phyloP scores from a whole-genome alignment of 2,888 invertebrate genomes.

The Ypsolopha scabrella region DNA sequence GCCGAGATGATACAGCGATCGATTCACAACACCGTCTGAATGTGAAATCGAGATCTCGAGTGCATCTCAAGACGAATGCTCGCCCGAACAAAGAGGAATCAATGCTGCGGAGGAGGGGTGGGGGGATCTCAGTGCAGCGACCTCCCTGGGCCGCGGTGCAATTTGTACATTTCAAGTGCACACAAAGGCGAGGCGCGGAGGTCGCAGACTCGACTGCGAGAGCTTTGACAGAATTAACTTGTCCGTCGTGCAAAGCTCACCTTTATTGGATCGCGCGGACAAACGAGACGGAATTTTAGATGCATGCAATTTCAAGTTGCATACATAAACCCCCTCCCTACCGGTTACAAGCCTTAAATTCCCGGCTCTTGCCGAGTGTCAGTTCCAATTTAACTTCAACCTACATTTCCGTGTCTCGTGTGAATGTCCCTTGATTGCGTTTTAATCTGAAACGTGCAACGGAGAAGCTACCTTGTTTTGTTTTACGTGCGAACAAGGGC shows the following conservation, averaged over 20 bases:
- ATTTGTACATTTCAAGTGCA: conserved; percentile 71
- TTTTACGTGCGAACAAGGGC: neutral
- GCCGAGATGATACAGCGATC: conserved; percentile 19
- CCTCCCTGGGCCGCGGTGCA: conserved; percentile 61
- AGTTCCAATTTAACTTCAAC: conserved; percentile 7
- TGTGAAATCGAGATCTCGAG: conserved; percentile 60
- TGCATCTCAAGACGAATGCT: conserved; percentile 64
- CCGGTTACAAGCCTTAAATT: conserved; percentile 1
- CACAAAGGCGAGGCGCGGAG: conserved; percentile 65
- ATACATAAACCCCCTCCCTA: conserved; percentile 3
- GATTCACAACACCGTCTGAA: conserved; percentile 30
- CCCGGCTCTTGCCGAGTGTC: conserved; percentile 7
- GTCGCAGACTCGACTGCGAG: conserved; percentile 31
- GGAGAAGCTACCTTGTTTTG: conserved; percentile 2
- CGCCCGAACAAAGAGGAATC: conserved; percentile 62
- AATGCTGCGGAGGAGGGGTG: conserved; percentile 45
- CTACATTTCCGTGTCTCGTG: conserved; percentile 10
- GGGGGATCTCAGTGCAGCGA: conserved; percentile 52
- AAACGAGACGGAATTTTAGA: conserved; percentile 33
- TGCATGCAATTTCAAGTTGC: conserved; percentile 16
- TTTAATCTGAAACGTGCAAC: conserved; percentile 5
- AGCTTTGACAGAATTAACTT: conserved; percentile 70
- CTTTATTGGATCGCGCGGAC: conserved; percentile 51
- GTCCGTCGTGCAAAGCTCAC: conserved; percentile 49
- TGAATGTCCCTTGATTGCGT: conserved; percentile 9